Percentiles rank a stretch among this genome's conserved stretches.
Evolutionary conservation across 2,113 vertebrate genomes (phyloP).

Genomic region (Leptodactylus fuscus): DNA sequence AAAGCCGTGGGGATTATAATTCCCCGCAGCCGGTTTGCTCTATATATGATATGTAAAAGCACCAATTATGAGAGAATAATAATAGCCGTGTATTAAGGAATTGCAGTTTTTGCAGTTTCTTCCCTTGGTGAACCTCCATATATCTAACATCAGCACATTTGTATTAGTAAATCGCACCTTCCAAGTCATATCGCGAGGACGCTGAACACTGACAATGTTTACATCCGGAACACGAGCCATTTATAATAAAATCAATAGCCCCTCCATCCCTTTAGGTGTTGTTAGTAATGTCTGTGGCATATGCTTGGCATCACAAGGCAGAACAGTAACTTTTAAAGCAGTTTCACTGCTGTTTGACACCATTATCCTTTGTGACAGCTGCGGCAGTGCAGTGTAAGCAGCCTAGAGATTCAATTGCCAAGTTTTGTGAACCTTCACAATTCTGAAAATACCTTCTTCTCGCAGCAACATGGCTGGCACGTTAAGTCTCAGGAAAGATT

Average conservation of each 20-base stretch:
- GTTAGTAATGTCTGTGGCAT: neutral
- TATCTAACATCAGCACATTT: neutral
- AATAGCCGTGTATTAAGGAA: neutral
- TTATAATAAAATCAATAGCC: conserved; percentile 27
- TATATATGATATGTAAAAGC: neutral
- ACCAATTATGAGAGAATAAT: neutral
- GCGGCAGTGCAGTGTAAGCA: neutral
- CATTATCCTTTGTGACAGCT: conserved; percentile 30
- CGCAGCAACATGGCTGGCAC: neutral
- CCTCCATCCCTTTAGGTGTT: conserved; percentile 7
- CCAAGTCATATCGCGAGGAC: neutral
- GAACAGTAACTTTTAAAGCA: conserved; percentile 23
- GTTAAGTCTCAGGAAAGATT: neutral
- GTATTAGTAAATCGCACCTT: neutral
- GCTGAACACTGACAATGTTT: neutral
- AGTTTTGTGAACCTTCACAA: neutral
- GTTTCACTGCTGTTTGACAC: conserved; percentile 8
- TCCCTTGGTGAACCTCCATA: neutral
- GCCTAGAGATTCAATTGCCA: neutral
- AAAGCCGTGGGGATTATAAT: neutral
- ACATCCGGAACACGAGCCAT: neutral
- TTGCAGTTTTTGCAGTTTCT: neutral
- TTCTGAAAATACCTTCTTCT: neutral
- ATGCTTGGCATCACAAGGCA: conserved; percentile 5
- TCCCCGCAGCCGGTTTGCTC: neutral